phyloP scores from a whole-genome alignment of 1,140 invertebrate species.

The Cherax destructor region DNA sequence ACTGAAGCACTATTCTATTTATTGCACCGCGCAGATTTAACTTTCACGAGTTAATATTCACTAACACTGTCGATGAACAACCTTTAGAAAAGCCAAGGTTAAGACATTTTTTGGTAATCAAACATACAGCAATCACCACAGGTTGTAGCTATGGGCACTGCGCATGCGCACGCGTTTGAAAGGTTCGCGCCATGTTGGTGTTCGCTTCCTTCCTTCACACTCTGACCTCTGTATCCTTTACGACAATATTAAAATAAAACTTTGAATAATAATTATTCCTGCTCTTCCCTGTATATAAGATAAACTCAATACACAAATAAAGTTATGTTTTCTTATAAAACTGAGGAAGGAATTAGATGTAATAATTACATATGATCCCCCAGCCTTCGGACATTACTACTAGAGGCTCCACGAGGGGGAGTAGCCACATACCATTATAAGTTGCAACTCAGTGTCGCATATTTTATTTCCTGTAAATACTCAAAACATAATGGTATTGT shows the following conservation, averaged over 20 bases:
- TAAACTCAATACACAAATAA: no score
- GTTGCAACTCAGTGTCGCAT: background rate
- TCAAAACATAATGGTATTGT: no score
- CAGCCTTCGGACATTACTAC: background rate
- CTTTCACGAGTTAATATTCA: background rate
- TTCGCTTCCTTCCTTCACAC: background rate
- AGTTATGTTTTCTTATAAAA: no score
- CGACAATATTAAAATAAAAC: background rate
- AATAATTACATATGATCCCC: background rate
- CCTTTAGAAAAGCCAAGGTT: background rate
- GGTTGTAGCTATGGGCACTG: background rate
- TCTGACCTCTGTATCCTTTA: background rate
- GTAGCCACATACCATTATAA: background rate
- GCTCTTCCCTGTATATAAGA: no score
- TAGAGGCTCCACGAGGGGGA: background rate
- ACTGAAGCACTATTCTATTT: background rate
- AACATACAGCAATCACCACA: background rate
- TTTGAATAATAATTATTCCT: no score
- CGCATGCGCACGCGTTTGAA: slow-evolving; percentile 47
- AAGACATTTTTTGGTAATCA: background rate
- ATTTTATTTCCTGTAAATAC: no score
- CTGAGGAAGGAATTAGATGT: no score
- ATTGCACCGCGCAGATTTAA: background rate
- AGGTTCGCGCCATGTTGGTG: slow-evolving; percentile 45
- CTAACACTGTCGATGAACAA: background rate